Evolutionary conservation across 1,140 invertebrate species (phyloP), one percentile per base, ranked within the genome.

Genomic region (Drosophila jambulina): DNA sequence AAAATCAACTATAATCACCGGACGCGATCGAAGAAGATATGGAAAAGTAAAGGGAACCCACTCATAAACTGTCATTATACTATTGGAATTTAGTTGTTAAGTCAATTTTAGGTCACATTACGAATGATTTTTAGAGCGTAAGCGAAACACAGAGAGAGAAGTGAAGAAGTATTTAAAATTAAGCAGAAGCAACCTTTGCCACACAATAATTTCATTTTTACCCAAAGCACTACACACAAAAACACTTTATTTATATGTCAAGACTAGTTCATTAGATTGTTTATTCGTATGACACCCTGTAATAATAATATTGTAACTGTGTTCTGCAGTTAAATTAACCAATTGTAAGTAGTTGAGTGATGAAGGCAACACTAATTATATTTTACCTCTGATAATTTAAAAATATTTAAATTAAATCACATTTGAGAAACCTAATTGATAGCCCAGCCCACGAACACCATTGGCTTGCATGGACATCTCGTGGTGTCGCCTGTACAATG

Each of bases 71-170:
- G 81, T 90, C 85, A 84, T 88, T 84, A 49, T 38, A 71, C 74
- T 90, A 88, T 78, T 88, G 68, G 79, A 84, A 72, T 88, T 90
- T 90, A 90, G 78, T 90, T 88, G 17, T 78, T 88, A 88, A 88
- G 84, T 65, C 74, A 75, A 71, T 78, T 78, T 90, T 81, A 88
- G 81, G 80, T 87, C 77, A 90, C 72, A 49, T 88, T 84, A 80
- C 69, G 62, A 81, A 88, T 90, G 78, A 81, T 79, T 90, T 78
- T 48, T 88, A 90, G 69, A 43, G 46, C 36, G 51, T 88, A 84
- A 90, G 80, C 58, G 27, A 64, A 75, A 56, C 36, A 45, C 38
- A 76, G 54, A 46, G 19, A 42, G 60, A 69, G 74, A 80, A 80
- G 64, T 75, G 75, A 84, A 81, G 69, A 61, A 54, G 53, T 85